phyloP scores from a whole-genome alignment of 2,113 vertebrate species.

The Cheirogaleus medius region DNA sequence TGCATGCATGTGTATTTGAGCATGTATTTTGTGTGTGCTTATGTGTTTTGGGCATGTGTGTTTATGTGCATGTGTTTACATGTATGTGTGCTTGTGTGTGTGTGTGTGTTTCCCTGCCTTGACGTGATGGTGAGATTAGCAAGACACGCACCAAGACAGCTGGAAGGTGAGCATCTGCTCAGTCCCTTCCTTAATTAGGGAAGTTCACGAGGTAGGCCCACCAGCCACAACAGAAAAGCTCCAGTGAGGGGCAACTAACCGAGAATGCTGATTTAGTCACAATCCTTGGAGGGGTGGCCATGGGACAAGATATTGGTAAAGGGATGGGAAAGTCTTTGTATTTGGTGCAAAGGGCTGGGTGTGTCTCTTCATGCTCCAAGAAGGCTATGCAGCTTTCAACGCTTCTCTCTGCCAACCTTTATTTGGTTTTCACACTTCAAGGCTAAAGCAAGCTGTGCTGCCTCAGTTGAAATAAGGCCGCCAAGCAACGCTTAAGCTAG shows the following conservation, averaged over 20 bases:
- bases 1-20: neutral
- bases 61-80: neutral
- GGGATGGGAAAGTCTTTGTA: neutral
- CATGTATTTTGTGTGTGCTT: neutral
- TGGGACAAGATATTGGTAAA: neutral
- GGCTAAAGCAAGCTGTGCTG: constrained; percentile 42
- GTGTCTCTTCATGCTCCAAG: neutral
- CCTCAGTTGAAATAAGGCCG: constrained; percentile 14
- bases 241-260: neutral
- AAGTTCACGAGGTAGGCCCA: neutral
- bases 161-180: neutral
- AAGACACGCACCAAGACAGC: neutral
- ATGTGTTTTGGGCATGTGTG: neutral
- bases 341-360: neutral
- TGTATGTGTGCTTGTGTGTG: neutral
- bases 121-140: neutral
- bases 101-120: neutral
- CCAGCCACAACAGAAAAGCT: neutral
- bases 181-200: neutral
- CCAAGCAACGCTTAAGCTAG: neutral
- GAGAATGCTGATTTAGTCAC: no score
- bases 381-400: neutral
- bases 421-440: constrained; percentile 54
- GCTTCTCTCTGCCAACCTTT: neutral
- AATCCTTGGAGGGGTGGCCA: neutral